These are phyloP conservation scores for Neogale vison DNA, from an alignment of 2,113 vertebrate genomes.

Conservation along the genomic window DNA sequence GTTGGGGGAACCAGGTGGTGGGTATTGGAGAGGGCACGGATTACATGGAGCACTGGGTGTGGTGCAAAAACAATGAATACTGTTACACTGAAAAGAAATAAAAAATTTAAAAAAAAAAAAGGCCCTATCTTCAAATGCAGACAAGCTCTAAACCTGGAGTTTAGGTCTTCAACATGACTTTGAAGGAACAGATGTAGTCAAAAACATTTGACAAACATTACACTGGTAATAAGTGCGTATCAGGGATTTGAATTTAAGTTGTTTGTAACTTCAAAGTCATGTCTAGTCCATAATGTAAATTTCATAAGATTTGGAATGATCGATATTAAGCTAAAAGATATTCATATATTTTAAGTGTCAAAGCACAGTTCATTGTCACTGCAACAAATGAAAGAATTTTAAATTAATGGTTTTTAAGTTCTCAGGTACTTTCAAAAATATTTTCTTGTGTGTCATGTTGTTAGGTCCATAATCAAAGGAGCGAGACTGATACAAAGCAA, in stretches of 20 bases:
- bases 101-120: neutral
- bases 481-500: no score
- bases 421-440: neutral
- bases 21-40: no score
- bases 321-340: neutral
- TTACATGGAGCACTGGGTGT: no score
- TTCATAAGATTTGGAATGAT: neutral
- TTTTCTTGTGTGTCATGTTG: neutral
- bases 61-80: no score
- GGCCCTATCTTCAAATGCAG: neutral
- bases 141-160: neutral
- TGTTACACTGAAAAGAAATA: no score
- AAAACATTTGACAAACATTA: neutral
- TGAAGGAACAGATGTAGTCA: neutral
- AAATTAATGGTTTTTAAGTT: neutral
- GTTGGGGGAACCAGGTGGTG: no score
- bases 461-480: no score
- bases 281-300: neutral
- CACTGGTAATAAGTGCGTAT: neutral
- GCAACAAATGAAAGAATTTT: neutral
- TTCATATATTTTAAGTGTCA: neutral
- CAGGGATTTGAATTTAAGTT: neutral
- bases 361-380: constrained; percentile 1
- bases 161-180: neutral
- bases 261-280: neutral